Base-by-base conservation (phyloP, 2,113 vertebrate species). In the Centrocercus urophasianus region DNA sequence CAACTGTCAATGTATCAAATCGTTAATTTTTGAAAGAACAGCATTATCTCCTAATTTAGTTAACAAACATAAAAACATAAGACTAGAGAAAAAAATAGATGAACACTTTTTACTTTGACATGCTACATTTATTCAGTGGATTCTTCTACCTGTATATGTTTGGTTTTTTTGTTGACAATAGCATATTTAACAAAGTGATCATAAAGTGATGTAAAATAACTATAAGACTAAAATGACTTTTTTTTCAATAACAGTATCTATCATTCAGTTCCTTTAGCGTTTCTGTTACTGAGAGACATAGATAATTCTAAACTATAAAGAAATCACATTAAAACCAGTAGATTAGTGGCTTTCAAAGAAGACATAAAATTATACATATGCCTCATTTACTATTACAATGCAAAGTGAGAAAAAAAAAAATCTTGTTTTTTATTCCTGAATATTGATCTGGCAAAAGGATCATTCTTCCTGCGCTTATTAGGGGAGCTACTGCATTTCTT, bases 391-490 rank as follows among this genome's bases (percentile, higher is more conserved):
- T 27, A 64, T 25, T 89, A 67, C 3, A 73, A 63, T 24, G 50
- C 13, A 60, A 63, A 76, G 7, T 54, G 9, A 61, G 1, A 1
- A 32, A 42, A 63, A 56, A 60, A 21, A 0, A 66, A 28, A 8
- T 19, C 5, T 14, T 38, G 3, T 0, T 11, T 36, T 60, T 57
- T 38, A 43, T 72, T 80, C 16, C 43, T 66, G 36, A 28, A 47
- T 3, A 22, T 67, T 28, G 52, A 54, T 54, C 27, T 28, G 15
- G 27, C 17, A 52, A 27, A 54, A 18, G 3, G 18, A 69, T 38
- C 11, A 13, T 75, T 54, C 70, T 75, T 36, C 38, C 45, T 47
- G 19, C 3, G 45, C n/a, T 2, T 89, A 61, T n/a, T 24, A 10
- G 6, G 19, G 12, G 24, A 77, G 15, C n/a, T 30, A 63, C 40